Evolutionary conservation across 2,888 invertebrate species (phyloP).

Genomic region (Drosophila diplacantha): DNA sequence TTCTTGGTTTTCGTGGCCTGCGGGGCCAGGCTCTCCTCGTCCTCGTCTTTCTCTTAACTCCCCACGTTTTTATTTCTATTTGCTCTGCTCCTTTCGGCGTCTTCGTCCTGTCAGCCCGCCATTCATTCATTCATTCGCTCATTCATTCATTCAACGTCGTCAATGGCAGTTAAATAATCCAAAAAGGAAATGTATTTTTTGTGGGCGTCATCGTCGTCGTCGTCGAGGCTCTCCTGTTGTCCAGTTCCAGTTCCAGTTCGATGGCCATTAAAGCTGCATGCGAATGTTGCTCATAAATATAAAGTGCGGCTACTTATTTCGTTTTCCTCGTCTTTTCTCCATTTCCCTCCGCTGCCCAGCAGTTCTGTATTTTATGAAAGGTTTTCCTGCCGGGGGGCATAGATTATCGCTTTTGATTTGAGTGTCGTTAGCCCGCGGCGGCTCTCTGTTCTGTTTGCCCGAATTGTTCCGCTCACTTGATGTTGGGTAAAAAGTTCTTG

Average conservation of each 20-base stretch:
- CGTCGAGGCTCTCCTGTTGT: slow-evolving; percentile 18
- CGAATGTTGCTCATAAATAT: slow-evolving; percentile 64
- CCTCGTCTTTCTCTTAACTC: slow-evolving; percentile 12
- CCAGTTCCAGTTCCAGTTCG: slow-evolving; percentile 47
- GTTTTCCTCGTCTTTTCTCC: slow-evolving; percentile 6
- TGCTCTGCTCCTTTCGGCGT: slow-evolving; percentile 14
- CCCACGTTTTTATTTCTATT: slow-evolving; percentile 34
- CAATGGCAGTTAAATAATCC: slow-evolving; percentile 66
- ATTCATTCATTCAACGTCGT: slow-evolving; percentile 50
- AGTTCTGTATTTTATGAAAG: slow-evolving; percentile 38
- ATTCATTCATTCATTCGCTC: slow-evolving; percentile 31
- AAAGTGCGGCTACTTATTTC: slow-evolving; percentile 64
- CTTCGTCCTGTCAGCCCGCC: slow-evolving; percentile 27
- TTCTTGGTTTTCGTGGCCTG: slow-evolving; percentile 36
- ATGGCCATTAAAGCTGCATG: slow-evolving; percentile 65
- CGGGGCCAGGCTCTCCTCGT: slow-evolving; percentile 10
- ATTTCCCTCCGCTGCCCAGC: not conserved
- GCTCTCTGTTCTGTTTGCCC: slow-evolving; percentile 27
- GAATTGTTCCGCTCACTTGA: slow-evolving; percentile 20
- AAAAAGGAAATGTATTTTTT: slow-evolving; percentile 61
- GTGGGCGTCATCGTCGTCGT: slow-evolving; percentile 50
- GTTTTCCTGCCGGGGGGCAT: slow-evolving; percentile 42
- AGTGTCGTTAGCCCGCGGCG: slow-evolving; percentile 54
- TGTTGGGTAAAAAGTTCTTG: slow-evolving; percentile 14
- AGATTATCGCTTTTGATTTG: slow-evolving; percentile 65